Percentiles rank a stretch among this genome's conserved stretches.
phyloP scores from a whole-genome alignment of 2,888 invertebrate species.

The Oscheius sp. region DNA sequence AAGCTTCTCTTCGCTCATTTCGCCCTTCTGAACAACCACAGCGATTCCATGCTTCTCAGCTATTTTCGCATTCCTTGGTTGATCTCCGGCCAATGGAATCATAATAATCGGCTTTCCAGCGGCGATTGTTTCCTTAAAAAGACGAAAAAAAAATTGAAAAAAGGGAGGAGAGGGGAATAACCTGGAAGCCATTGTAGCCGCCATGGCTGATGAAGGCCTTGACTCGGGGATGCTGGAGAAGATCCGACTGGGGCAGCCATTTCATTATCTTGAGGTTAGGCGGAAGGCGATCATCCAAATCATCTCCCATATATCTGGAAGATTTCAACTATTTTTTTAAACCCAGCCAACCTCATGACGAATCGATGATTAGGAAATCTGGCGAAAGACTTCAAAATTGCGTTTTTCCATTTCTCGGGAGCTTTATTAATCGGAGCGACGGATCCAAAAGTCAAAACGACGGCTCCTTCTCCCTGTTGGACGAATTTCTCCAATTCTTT shows the following conservation, averaged over 20 bases:
- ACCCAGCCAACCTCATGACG: slow-evolving; percentile 25
- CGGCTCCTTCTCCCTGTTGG: slow-evolving; percentile 34
- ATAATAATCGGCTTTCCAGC: slow-evolving; percentile 32
- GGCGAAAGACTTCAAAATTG: slow-evolving; percentile 20
- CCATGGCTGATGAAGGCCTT: slow-evolving; percentile 35
- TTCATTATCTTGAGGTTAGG: slow-evolving; percentile 29
- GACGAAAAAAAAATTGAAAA: neutral
- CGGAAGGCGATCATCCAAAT: slow-evolving; percentile 25
- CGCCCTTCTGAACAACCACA: slow-evolving; percentile 16
- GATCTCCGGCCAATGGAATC: slow-evolving; percentile 35
- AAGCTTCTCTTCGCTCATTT: slow-evolving; percentile 18
- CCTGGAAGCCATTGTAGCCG: slow-evolving; percentile 36
- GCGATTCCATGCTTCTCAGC: slow-evolving; percentile 29
- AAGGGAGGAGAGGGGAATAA: neutral
- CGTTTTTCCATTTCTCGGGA: slow-evolving; percentile 30
- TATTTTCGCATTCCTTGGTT: slow-evolving; percentile 32
- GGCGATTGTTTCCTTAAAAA: slow-evolving; percentile 23
- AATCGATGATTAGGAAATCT: slow-evolving; percentile 51
- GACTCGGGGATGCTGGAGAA: slow-evolving; percentile 30
- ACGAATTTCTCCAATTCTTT: slow-evolving; percentile 27
- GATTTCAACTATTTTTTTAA: slow-evolving; percentile 7
- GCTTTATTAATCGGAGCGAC: slow-evolving; percentile 32
- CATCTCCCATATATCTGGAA: slow-evolving; percentile 18
- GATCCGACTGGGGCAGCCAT: slow-evolving; percentile 39
- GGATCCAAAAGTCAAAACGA: slow-evolving; percentile 49